Conservation (phyloP, 2,797 vertebrate genomes). For the Danio tinwini region DNA sequence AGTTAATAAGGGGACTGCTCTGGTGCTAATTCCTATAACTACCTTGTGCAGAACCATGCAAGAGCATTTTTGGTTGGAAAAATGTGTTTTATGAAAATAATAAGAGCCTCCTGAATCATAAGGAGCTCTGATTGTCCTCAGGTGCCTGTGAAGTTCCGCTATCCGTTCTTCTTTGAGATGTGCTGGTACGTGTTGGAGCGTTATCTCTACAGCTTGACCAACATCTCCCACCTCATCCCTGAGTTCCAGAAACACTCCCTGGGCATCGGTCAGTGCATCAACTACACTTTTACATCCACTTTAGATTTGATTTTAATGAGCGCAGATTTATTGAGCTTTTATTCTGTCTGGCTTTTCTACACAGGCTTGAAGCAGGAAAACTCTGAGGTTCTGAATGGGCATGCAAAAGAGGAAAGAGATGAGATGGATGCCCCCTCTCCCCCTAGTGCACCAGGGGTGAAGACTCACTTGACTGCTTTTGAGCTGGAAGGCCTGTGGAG, state of each 20-base stretch:
- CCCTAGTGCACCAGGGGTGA: slow-evolving; percentile 62
- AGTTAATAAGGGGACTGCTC: too few species aligned
- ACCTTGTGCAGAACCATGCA: too few species aligned
- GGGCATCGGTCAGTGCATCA: slow-evolving; percentile 85
- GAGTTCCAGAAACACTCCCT: slow-evolving; percentile 95
- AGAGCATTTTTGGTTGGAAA: neutral
- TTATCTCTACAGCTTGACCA: slow-evolving; percentile 93
- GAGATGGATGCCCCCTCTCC: slow-evolving; percentile 60
- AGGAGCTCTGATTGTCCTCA: slow-evolving; percentile 60
- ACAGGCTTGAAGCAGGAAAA: slow-evolving; percentile 83
- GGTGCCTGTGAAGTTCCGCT: slow-evolving; percentile 96
- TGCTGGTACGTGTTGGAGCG: slow-evolving; percentile 98
- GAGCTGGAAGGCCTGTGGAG: slow-evolving; percentile 94
- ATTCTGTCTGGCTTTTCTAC: neutral
- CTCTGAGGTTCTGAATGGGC: slow-evolving; percentile 67
- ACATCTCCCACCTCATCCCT: slow-evolving; percentile 91
- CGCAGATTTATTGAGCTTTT: neutral
- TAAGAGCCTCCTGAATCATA: neutral
- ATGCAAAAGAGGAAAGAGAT: slow-evolving; percentile 63
- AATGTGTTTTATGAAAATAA: neutral
- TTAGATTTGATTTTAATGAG: neutral
- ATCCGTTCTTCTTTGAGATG: slow-evolving; percentile 98
- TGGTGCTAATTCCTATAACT: too few species aligned
- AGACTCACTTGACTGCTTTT: slow-evolving; percentile 85
- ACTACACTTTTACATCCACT: neutral